Evolutionary conservation across 2,113 vertebrate species (phyloP).

Genomic region (Leucoraja erinaceus): DNA sequence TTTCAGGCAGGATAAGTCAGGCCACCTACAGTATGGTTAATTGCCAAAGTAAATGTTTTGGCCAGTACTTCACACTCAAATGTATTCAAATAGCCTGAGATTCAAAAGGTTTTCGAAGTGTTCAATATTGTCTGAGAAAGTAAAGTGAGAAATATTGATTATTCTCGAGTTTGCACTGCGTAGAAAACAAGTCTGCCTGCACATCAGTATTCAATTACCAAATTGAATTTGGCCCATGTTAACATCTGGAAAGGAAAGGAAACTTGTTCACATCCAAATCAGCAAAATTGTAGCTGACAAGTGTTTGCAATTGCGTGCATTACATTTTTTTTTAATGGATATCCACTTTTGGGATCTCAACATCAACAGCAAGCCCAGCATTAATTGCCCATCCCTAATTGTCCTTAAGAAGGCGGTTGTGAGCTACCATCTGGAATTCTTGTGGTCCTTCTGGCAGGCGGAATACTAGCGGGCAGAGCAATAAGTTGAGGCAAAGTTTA

Average conservation of each 20-base stretch:
- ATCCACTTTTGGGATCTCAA: too few relatives aligned
- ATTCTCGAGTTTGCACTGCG: conserved; percentile 51
- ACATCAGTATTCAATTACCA: conserved; percentile 54
- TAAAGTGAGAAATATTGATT: conserved; percentile 70
- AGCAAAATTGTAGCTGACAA: conserved; percentile 53
- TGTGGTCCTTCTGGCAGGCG: too few relatives aligned
- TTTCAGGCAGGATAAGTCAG: conserved; percentile 51
- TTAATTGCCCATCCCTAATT: too few relatives aligned
- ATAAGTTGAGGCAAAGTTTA: too few relatives aligned
- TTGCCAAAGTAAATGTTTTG: conserved; percentile 69
- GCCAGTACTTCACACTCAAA: conserved; percentile 58
- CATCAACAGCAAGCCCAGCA: too few relatives aligned
- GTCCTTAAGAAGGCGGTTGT: too few relatives aligned
- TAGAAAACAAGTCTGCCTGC: conserved; percentile 46
- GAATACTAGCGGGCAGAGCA: too few relatives aligned
- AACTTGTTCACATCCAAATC: conserved; percentile 56
- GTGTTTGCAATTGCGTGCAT: conserved; percentile 50
- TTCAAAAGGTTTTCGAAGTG: conserved; percentile 58
- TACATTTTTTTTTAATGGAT: conserved; percentile 42
- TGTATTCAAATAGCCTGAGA: conserved; percentile 58
- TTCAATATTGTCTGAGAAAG: conserved; percentile 58
- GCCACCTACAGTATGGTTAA: conserved; percentile 56
- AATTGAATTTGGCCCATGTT: conserved; percentile 60
- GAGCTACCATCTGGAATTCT: too few relatives aligned
- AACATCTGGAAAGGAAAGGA: conserved; percentile 57